These are phyloP conservation scores for Urocynchramus pylzowi DNA, from an alignment of 2,113 vertebrate species.

Conservation along the genomic window DNA sequence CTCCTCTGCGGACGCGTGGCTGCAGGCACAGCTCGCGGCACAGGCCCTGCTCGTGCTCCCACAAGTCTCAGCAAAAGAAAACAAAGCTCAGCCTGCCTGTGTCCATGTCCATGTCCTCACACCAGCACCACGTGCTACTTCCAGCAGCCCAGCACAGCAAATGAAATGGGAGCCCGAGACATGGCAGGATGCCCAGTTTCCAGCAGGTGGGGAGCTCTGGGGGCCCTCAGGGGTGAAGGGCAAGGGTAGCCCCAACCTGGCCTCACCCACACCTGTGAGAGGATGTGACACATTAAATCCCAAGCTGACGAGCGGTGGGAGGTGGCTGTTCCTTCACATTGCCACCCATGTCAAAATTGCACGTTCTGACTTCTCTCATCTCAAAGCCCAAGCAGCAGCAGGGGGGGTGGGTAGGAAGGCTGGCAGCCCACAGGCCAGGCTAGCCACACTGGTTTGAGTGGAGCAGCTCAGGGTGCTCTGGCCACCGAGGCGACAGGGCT, in stretches of 20 bases:
- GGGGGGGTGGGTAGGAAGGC: neutral
- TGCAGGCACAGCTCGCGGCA: neutral
- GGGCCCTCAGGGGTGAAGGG: neutral
- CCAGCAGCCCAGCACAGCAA: neutral
- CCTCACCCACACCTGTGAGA: neutral
- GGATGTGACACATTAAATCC: neutral
- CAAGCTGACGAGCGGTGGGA: neutral
- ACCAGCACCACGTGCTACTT: neutral
- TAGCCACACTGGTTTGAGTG: neutral
- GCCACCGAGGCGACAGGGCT: rapidly evolving
- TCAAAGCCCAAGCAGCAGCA: neutral
- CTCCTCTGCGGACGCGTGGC: neutral
- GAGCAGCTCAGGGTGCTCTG: neutral
- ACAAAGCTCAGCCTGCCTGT: neutral
- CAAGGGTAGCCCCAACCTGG: neutral
- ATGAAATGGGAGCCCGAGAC: neutral
- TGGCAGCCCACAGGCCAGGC: neutral
- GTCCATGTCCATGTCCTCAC: neutral
- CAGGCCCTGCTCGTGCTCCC: neutral
- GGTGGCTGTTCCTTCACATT: neutral
- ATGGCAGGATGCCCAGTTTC: neutral
- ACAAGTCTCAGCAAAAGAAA: neutral
- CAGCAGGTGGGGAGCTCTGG: neutral
- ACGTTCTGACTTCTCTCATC: neutral
- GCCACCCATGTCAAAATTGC: neutral